Evolutionary conservation across 2,888 invertebrate species (phyloP).

Genomic region (Andrena bicolor): DNA sequence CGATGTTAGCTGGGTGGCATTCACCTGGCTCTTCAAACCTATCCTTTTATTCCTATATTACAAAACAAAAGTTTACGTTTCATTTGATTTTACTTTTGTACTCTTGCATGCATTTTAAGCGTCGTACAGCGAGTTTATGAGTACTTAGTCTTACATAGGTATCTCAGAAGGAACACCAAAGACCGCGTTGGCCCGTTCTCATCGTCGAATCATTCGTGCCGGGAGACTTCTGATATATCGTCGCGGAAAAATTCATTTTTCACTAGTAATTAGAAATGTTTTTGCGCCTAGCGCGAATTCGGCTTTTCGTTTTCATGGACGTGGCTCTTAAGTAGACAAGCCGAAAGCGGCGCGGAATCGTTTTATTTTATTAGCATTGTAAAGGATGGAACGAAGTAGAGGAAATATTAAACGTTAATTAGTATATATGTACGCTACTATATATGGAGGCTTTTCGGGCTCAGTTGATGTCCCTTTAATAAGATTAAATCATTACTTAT

Average conservation of each 20-base stretch:
- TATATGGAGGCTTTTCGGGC: slow-evolving; percentile 37
- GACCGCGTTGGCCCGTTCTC: slow-evolving; percentile 16
- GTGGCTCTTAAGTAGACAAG: slow-evolving; percentile 28
- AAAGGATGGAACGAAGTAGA: not conserved
- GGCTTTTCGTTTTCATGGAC: slow-evolving; percentile 35
- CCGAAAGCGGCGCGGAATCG: slow-evolving; percentile 30
- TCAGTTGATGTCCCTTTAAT: slow-evolving; percentile 30
- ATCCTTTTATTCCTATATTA: slow-evolving; percentile 1
- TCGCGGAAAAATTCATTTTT: slow-evolving; percentile 7
- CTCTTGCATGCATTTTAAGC: not conserved
- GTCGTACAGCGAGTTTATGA: not conserved
- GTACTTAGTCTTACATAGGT: slow-evolving; percentile 21
- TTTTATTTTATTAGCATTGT: slow-evolving; percentile 38
- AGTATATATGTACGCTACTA: slow-evolving; percentile 38
- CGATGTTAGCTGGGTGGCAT: slow-evolving; percentile 10
- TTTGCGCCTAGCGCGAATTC: slow-evolving; percentile 7
- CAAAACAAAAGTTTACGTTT: slow-evolving; percentile 35
- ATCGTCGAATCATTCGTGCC: slow-evolving; percentile 37
- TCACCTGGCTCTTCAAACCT: slow-evolving; percentile 6
- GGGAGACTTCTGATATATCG: slow-evolving; percentile 46
- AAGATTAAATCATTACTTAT: slow-evolving; percentile 27
- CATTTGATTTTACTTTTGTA: slow-evolving; percentile 36
- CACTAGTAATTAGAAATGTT: slow-evolving; percentile 23
- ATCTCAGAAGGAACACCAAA: not conserved
- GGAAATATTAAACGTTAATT: slow-evolving; percentile 25